A percentile compares a stretch with the other conserved stretches of the same genome.
phyloP scores from a whole-genome alignment of 2,888 invertebrate species.

The Hypena proboscidalis region DNA sequence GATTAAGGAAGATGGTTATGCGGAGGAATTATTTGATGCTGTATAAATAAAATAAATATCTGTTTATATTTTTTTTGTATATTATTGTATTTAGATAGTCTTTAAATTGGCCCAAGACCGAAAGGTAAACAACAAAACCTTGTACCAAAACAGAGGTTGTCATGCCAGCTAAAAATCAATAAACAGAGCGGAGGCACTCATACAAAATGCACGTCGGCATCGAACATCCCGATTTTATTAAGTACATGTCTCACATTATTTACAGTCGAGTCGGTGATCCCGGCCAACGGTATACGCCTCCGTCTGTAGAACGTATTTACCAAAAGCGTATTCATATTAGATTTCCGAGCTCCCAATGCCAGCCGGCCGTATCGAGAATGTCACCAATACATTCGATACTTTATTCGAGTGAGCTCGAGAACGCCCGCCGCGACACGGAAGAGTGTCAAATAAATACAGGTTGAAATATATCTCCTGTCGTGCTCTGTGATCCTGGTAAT shows the following conservation, averaged over 20 bases:
- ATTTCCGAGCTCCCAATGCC: slow-evolving; percentile 77
- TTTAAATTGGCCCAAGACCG: no score
- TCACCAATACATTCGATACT: slow-evolving; percentile 78
- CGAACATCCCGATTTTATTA: slow-evolving; percentile 56
- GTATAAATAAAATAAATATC: no score
- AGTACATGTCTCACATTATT: slow-evolving; percentile 62
- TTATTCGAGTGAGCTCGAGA: slow-evolving; percentile 75
- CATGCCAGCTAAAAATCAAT: slow-evolving; percentile 21
- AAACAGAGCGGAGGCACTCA: slow-evolving; percentile 23
- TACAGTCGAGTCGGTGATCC: slow-evolving; percentile 59
- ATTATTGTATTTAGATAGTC: no score
- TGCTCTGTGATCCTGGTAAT: slow-evolving; percentile 70
- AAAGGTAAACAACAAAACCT: no score
- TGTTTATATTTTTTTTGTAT: no score
- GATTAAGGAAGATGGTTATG: no score
- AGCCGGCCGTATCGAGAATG: slow-evolving; percentile 72
- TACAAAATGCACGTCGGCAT: slow-evolving; percentile 39
- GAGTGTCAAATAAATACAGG: slow-evolving; percentile 80
- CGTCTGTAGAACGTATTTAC: slow-evolving; percentile 68
- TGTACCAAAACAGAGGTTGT: no score
- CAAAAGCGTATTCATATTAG: slow-evolving; percentile 83
- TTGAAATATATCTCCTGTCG: slow-evolving; percentile 78
- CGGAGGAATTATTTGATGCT: no score
- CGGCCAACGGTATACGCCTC: slow-evolving; percentile 59
- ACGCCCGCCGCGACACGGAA: slow-evolving; percentile 73